phyloP scores from a whole-genome alignment of 2,113 vertebrate species.

The Myanophis thanlyinensis region DNA sequence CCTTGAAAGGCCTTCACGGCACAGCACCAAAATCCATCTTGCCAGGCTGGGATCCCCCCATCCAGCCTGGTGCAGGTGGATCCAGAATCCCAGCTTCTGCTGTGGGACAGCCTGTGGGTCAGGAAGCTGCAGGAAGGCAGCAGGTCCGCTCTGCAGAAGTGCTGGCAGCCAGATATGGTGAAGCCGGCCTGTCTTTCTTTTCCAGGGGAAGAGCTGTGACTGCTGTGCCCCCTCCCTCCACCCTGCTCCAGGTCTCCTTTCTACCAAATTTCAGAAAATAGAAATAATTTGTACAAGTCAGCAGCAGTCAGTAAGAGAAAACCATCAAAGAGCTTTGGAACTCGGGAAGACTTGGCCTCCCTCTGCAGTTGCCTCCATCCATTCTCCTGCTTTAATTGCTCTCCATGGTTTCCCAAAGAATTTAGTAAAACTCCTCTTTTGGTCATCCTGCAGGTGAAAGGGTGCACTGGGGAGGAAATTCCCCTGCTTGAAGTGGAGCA shows the following conservation, averaged over 20 bases:
- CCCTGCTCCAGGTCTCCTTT: not conserved
- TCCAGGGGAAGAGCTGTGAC: not conserved
- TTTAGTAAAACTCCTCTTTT: slow-evolving; percentile 63
- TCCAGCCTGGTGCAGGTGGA: not conserved
- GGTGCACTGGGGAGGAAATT: not conserved
- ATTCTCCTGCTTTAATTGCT: slow-evolving; percentile 66
- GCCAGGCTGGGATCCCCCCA: not conserved
- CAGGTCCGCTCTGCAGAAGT: not conserved
- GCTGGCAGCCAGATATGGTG: not conserved
- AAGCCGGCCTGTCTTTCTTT: not conserved
- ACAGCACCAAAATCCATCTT: not conserved
- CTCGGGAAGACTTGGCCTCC: slow-evolving; percentile 42
- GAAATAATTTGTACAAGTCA: not conserved
- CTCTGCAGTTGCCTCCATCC: slow-evolving; percentile 65
- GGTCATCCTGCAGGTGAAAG: slow-evolving; percentile 51
- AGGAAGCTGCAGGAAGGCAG: not conserved
- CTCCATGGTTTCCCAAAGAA: slow-evolving; percentile 28
- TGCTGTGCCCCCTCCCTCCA: not conserved
- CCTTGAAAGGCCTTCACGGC: not conserved
- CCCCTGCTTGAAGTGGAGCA: not conserved
- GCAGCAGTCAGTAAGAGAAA: not conserved
- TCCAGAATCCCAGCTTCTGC: not conserved
- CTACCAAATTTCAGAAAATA: not conserved
- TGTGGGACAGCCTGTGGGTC: too few relatives aligned
- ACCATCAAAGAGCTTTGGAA: not conserved